Base-by-base conservation (phyloP, 2,888 invertebrate species). In the Epinotia nisella region DNA sequence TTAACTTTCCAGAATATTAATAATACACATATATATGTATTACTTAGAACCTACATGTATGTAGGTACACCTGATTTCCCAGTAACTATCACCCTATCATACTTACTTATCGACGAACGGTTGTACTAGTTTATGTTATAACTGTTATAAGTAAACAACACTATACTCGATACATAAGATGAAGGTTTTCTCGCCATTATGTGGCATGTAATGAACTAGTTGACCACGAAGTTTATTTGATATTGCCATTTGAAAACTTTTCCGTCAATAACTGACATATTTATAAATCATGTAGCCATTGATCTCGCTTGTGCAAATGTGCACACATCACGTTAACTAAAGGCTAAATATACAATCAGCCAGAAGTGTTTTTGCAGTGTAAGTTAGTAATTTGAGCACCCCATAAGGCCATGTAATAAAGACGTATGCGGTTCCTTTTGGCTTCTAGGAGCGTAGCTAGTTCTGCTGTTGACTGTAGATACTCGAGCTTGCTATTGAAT, bases 211-310 rank as follows among this genome's bases (percentile, higher is more conserved):
- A 66, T 56, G 55, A 56, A 66, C 56, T 41, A 56, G 66, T 66
- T 66, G 66, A 66, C 66, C 67, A 58, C 67, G 58, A 59, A 13
- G 67, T 68, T 68, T 68, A 68, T 58, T 68, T 59, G 67, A 59
- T 68, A 68, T 68, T 68, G 58, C 49, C 45, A 49, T 70, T 70
- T 70, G 41, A 71, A 68, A 62, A 62, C 61, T 68, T 72, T 72
- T 72, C 72, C 72, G 72, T 45, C 67, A 72, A 68, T 72, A 72
- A 56, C 67, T 61, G 17, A 24, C 55, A 55, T 17, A n/a, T n/a
- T n/a, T n/a, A 61, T 72, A 72, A 68, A 61, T 67, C 66, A 41
- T 56, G 66, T 45, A 49, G 64, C 64, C 10, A 49, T 11, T 61
- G 35, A 24, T 17, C 45, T 61, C 72, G 64, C 67, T 67, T 61